Evolutionary conservation across 1,140 invertebrate genomes (phyloP).

Genomic region (Araneus ventricosus): DNA sequence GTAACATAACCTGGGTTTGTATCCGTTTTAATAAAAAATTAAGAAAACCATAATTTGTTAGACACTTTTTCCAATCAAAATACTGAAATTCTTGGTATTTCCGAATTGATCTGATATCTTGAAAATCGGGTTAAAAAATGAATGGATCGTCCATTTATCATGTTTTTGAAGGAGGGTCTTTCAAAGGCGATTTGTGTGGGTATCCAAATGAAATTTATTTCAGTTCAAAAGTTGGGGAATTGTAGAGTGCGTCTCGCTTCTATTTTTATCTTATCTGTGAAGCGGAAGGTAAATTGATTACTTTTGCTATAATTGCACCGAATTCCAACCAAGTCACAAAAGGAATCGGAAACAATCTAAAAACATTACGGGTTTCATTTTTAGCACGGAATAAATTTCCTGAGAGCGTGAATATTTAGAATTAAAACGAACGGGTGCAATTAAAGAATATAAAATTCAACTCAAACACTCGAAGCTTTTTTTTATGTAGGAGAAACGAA

Average conservation of each 20-base stretch:
- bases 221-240: background rate
- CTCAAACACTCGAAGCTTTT: background rate
- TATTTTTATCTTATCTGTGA: constrained; percentile 11
- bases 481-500: no score
- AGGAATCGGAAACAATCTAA: background rate
- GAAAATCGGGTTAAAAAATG: background rate
- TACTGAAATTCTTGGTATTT: background rate
- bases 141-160: background rate
- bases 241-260: background rate
- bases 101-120: background rate
- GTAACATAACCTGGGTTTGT: no score
- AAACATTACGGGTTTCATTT: background rate
- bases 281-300: constrained; percentile 2
- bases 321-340: background rate
- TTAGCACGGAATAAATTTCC: background rate
- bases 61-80: no score
- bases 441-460: background rate
- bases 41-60: no score
- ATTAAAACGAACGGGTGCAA: background rate
- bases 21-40: no score
- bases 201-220: background rate
- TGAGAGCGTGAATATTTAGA: background rate
- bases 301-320: background rate
- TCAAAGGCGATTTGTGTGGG: background rate
- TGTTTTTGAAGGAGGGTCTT: background rate